These are phyloP conservation scores for Alethe diademata DNA, from an alignment of 2,113 vertebrate species.

Conservation along the genomic window DNA sequence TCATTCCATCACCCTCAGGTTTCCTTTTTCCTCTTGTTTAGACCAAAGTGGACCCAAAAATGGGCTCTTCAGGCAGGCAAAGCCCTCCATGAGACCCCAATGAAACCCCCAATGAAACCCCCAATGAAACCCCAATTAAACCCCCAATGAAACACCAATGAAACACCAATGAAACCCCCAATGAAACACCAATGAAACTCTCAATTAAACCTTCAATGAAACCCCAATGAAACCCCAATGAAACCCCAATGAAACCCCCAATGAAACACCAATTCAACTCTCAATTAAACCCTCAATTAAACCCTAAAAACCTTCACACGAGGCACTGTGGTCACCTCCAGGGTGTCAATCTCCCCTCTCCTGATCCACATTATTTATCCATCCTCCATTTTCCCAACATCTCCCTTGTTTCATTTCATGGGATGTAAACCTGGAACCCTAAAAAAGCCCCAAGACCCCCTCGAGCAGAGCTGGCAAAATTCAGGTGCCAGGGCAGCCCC, in stretches of 20 bases:
- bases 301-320: neutral
- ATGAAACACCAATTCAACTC: too few species aligned
- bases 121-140: too few species aligned
- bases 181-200: too few species aligned
- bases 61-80: too few species aligned
- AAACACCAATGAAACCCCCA: too few species aligned
- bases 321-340: neutral
- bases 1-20: accelerated
- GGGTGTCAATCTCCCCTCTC: neutral
- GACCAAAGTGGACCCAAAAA: neutral
- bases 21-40: neutral
- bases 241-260: too few species aligned
- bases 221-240: too few species aligned
- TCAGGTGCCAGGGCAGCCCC: neutral
- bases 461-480: neutral
- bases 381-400: neutral
- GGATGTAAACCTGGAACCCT: neutral
- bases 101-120: too few species aligned
- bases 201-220: too few species aligned
- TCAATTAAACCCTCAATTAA: too few species aligned
- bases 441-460: neutral
- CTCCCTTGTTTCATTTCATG: neutral
- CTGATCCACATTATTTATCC: neutral
- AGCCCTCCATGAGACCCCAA: too few species aligned
- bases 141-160: too few species aligned